Evolutionary conservation across 2,113 vertebrate genomes (phyloP).

Genomic region (Oncorhynchus mykiss): DNA sequence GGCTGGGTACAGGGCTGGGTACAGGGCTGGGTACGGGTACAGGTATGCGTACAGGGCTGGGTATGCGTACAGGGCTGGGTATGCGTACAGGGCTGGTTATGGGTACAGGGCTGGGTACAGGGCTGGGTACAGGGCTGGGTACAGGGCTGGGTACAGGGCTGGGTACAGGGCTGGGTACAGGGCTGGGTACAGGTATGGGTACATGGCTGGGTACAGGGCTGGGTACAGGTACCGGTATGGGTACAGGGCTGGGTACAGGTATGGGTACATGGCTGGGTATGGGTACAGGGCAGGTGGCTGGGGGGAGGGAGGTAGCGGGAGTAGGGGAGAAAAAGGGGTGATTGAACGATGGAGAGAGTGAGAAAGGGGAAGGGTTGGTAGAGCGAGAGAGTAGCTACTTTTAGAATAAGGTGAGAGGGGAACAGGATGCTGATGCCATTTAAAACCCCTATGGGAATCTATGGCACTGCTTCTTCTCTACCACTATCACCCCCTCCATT

Average conservation of each 20-base stretch:
- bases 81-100: slow-evolving; percentile 19
- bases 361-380: neutral
- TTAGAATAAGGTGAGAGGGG: slow-evolving; percentile 40
- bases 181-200: too few species aligned
- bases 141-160: too few species aligned
- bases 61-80: slow-evolving; percentile 8
- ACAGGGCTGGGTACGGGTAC: slow-evolving; percentile 4
- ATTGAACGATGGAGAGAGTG: neutral
- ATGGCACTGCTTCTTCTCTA: slow-evolving; percentile 52
- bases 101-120: slow-evolving; percentile 13
- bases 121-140: neutral
- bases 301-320: neutral
- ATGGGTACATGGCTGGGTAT: slow-evolving; percentile 22
- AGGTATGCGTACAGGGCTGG: neutral
- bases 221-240: too few species aligned
- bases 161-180: too few species aligned
- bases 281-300: neutral
- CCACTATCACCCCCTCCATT: slow-evolving; percentile 30
- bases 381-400: slow-evolving; percentile 41
- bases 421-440: slow-evolving; percentile 60
- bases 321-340: neutral
- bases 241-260: too few species aligned
- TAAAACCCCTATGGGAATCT: slow-evolving; percentile 65
- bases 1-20: too few species aligned
- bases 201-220: too few species aligned